Percentiles rank a stretch among this genome's conserved stretches.
Evolutionary conservation across 2,797 vertebrate genomes (phyloP).

Genomic region (Sebastes nivosus): DNA sequence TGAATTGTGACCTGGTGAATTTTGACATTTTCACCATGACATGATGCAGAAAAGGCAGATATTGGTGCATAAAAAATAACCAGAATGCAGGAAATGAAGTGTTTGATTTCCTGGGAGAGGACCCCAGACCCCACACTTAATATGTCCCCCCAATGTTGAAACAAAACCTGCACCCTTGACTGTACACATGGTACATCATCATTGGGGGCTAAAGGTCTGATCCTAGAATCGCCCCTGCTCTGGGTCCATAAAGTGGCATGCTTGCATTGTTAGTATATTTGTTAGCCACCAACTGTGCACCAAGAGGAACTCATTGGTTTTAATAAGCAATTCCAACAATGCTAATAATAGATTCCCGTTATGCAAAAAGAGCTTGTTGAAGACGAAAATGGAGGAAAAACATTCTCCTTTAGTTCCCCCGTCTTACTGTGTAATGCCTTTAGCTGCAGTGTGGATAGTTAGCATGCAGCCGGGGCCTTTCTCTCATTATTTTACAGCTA

Average conservation of each 20-base stretch:
- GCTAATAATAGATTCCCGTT: conserved; percentile 16
- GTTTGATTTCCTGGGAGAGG: too few relatives aligned
- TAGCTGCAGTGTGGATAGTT: conserved; percentile 37
- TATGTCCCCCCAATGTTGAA: too few relatives aligned
- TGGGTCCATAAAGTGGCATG: background rate
- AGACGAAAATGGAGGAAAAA: background rate
- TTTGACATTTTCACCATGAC: too few relatives aligned
- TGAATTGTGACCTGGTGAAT: too few relatives aligned
- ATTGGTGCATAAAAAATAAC: too few relatives aligned
- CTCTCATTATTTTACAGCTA: conserved; percentile 46
- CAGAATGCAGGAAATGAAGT: too few relatives aligned
- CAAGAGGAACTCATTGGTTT: background rate
- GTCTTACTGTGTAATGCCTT: conserved; percentile 6
- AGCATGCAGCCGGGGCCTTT: conserved; percentile 33
- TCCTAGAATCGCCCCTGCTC: background rate
- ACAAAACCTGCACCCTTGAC: too few relatives aligned
- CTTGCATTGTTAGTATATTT: background rate
- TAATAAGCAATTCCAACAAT: conserved; percentile 5
- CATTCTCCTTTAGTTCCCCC: conserved; percentile 6
- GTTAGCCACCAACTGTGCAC: conserved; percentile 3
- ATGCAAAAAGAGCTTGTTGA: conserved; percentile 10
- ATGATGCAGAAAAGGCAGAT: too few relatives aligned
- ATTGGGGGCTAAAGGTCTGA: too few relatives aligned
- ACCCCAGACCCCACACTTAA: too few relatives aligned
- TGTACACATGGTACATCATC: too few relatives aligned